phyloP scores from a whole-genome alignment of 2,888 invertebrate genomes.

The Agrochola circellaris region DNA sequence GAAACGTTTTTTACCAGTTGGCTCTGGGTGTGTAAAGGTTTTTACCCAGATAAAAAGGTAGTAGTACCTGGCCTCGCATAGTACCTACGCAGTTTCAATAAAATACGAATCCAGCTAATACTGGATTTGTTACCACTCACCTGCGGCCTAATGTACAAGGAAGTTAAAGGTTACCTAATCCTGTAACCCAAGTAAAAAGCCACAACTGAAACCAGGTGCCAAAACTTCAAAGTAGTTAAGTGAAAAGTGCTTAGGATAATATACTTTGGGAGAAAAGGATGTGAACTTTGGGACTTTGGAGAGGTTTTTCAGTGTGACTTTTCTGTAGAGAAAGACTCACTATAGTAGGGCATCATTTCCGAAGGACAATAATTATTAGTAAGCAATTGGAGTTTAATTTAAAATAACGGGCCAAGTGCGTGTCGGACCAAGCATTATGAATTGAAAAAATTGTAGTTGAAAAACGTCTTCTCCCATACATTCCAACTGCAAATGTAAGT shows the following conservation, averaged over 20 bases:
- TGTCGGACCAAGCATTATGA: too few relatives aligned
- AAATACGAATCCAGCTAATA: not conserved
- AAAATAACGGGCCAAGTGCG: not conserved
- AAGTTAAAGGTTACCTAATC: slow-evolving; percentile 7
- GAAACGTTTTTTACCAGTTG: not conserved
- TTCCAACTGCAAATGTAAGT: too few relatives aligned
- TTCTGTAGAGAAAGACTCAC: too few relatives aligned
- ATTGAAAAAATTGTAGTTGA: too few relatives aligned
- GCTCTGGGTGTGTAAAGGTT: too few relatives aligned
- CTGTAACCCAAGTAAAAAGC: slow-evolving; percentile 27
- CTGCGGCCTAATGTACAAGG: not conserved
- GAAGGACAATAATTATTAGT: not conserved
- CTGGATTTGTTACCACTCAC: not conserved
- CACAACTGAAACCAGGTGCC: slow-evolving; percentile 22
- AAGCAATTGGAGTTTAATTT: too few relatives aligned
- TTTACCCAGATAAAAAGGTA: not conserved
- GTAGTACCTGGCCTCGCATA: not conserved
- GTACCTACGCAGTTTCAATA: too few relatives aligned
- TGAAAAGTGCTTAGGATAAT: slow-evolving; percentile 34
- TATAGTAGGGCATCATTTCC: not conserved
- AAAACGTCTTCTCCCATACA: too few relatives aligned
- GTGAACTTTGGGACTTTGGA: not conserved
- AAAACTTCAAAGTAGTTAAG: slow-evolving; percentile 29
- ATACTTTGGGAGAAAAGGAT: not conserved
- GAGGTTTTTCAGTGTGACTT: not conserved